Percentiles rank a stretch among this genome's conserved stretches.
Conservation (phyloP, 2,797 vertebrate species). For the Enteromius radiatus region DNA sequence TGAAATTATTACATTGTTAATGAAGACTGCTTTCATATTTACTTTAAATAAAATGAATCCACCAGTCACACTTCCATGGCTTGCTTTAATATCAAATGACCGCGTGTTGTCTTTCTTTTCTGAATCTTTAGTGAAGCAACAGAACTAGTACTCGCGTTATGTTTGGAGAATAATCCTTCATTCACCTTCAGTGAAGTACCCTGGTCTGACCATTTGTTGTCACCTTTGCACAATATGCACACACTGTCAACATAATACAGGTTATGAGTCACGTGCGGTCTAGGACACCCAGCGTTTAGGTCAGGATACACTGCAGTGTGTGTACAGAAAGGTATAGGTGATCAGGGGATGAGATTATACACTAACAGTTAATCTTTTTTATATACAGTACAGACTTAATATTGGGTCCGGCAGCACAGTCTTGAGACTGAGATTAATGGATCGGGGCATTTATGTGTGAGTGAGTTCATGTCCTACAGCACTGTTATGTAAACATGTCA, state of each 20-base stretch:
- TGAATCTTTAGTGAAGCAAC: slow-evolving; percentile 10
- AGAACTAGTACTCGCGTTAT: not conserved
- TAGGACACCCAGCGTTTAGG: not conserved
- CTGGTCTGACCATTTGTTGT: not conserved
- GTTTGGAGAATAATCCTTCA: not conserved
- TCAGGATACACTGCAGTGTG: not conserved
- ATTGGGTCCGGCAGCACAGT: not conserved
- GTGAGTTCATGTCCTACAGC: slow-evolving; percentile 31
- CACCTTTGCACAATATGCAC: not conserved
- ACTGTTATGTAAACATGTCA: slow-evolving; percentile 52
- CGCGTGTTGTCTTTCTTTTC: not conserved
- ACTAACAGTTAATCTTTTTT: not conserved
- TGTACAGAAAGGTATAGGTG: not conserved
- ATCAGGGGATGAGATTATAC: not conserved
- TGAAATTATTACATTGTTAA: not conserved
- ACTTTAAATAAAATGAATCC: not conserved
- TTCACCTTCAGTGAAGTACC: not conserved
- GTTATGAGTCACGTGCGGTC: not conserved
- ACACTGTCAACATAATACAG: not conserved
- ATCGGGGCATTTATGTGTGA: not conserved
- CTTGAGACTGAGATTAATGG: slow-evolving; percentile 6
- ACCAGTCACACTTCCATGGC: not conserved
- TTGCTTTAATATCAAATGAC: not conserved
- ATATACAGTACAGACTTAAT: not conserved
- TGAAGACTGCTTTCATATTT: not conserved